phyloP scores from a whole-genome alignment of 2,797 vertebrate genomes.

The Paramormyrops hopkinsi region DNA sequence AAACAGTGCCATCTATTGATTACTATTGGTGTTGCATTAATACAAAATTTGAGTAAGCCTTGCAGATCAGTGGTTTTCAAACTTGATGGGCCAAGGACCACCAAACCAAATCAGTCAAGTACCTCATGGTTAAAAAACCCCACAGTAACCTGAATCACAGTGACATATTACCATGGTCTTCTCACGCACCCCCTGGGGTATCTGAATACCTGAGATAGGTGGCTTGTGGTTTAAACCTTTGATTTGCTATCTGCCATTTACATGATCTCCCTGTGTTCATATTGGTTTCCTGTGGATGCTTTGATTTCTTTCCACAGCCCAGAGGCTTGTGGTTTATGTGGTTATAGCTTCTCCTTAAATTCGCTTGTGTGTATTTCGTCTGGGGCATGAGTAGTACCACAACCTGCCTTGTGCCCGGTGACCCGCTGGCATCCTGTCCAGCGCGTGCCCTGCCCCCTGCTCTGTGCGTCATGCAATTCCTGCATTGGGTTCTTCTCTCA shows the following conservation, averaged over 20 bases:
- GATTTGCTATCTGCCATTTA: neutral
- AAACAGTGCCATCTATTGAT: conserved; percentile 19
- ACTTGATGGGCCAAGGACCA: neutral
- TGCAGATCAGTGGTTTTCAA: neutral
- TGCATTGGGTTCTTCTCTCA: neutral
- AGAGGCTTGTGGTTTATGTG: neutral
- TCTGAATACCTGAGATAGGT: neutral
- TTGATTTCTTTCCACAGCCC: neutral
- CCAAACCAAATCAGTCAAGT: neutral
- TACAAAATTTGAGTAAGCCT: neutral
- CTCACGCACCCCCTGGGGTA: neutral
- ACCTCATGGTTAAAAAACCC: neutral
- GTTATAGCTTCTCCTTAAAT: neutral
- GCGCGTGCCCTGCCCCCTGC: neutral
- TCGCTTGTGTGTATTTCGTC: neutral
- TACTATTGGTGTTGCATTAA: neutral
- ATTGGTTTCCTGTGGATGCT: neutral
- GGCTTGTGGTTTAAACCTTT: neutral
- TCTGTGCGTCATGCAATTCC: neutral
- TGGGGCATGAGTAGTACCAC: neutral
- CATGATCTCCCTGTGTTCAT: neutral
- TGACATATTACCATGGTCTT: neutral
- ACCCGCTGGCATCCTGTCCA: neutral
- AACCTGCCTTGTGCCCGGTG: neutral
- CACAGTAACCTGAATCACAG: neutral